These are phyloP conservation scores for Tolypeutes matacus DNA, from an alignment of 2,797 vertebrate species.

Conservation along the genomic window DNA sequence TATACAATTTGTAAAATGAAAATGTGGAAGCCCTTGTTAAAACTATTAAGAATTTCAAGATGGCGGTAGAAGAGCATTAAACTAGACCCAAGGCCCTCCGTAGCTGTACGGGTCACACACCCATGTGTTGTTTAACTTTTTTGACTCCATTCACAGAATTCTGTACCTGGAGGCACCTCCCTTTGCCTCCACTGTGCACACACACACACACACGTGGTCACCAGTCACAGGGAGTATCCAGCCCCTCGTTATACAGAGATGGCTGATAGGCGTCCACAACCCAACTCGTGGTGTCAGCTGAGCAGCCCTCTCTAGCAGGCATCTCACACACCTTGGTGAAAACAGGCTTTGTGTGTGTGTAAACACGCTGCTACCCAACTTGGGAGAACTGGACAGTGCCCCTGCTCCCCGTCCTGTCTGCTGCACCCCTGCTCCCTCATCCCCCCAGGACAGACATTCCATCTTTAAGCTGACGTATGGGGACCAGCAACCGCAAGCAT, in stretches of 20 bases:
- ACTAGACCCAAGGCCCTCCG: no score
- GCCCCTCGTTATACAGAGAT: neutral
- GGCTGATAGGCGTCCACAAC: neutral
- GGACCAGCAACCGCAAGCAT: neutral
- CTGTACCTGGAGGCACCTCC: neutral
- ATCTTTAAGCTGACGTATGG: neutral
- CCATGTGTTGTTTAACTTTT: no score
- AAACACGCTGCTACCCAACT: neutral
- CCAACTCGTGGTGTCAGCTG: rapidly evolving
- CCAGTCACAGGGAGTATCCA: neutral
- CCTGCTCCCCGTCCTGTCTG: neutral
- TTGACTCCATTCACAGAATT: neutral
- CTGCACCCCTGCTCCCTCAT: no score
- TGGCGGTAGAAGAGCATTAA: no score
- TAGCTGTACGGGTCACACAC: no score
- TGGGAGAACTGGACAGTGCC: no score
- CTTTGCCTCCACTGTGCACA: no score
- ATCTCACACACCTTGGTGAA: neutral
- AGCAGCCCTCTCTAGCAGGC: neutral
- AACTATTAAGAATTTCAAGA: neutral
- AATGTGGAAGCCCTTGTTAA: neutral
- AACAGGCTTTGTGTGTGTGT: no score
- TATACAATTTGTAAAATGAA: neutral
- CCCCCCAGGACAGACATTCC: neutral
- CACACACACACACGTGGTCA: neutral